Conservation (phyloP, 1,140 invertebrate species). For the Eriocheir sinensis region DNA sequence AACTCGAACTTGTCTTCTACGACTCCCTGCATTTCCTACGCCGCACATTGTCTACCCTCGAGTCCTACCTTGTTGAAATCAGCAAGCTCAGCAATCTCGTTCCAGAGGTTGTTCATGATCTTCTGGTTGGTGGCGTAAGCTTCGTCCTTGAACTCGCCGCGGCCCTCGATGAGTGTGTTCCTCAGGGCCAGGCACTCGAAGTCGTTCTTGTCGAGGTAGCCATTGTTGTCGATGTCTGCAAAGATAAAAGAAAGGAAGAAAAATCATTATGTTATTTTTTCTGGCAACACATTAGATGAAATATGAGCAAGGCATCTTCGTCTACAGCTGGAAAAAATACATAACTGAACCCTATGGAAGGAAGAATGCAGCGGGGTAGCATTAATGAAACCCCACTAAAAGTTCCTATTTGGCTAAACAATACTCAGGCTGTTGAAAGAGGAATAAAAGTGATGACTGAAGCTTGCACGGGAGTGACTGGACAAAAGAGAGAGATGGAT, state of each 20-base stretch:
- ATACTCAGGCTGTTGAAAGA: too few species aligned
- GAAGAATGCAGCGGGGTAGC: too few species aligned
- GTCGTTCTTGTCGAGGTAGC: constrained; percentile 89
- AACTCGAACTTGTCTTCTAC: neutral
- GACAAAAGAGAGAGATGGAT: too few species aligned
- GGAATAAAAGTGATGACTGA: too few species aligned
- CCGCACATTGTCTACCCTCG: neutral
- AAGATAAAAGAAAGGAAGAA: neutral
- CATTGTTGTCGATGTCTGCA: constrained; percentile 91
- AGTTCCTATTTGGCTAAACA: too few species aligned
- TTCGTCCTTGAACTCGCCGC: constrained; percentile 88
- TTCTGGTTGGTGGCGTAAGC: constrained; percentile 89
- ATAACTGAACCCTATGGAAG: too few species aligned
- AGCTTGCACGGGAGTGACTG: too few species aligned
- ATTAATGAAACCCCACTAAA: too few species aligned
- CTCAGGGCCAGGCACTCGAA: constrained; percentile 91
- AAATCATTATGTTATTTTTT: too few species aligned
- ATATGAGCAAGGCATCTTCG: too few species aligned
- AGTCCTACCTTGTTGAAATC: constrained; percentile 90
- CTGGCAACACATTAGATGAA: too few species aligned
- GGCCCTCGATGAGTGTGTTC: constrained; percentile 90
- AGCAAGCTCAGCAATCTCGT: constrained; percentile 90
- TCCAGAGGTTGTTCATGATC: constrained; percentile 91
- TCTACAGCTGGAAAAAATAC: too few species aligned
- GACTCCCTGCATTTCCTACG: neutral